phyloP scores from a whole-genome alignment of 2,113 vertebrate species.

The Fulmarus glacialis region DNA sequence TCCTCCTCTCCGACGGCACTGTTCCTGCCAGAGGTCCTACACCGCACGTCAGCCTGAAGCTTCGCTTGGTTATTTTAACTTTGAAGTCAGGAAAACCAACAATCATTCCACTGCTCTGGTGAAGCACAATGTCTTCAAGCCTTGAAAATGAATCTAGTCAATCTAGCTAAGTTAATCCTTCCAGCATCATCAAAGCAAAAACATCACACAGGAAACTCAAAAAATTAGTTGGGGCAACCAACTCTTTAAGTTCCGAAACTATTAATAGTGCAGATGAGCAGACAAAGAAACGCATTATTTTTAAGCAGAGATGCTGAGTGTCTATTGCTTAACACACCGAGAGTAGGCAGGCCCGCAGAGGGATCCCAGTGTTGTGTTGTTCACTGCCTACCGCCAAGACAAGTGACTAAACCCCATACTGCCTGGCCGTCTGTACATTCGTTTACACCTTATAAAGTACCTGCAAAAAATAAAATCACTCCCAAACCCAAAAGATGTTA shows the following conservation, averaged over 20 bases:
- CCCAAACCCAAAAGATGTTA: neutral
- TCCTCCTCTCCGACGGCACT: neutral
- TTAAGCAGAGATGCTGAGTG: neutral
- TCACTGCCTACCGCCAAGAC: neutral
- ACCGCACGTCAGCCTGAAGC: neutral
- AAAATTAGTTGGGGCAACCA: neutral
- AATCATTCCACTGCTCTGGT: neutral
- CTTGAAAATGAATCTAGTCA: neutral
- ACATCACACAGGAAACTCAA: neutral
- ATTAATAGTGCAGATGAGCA: neutral
- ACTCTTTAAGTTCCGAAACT: neutral
- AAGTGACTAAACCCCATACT: fast-evolving
- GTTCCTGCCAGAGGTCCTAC: neutral
- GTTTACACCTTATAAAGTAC: fast-evolving
- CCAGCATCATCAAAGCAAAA: neutral
- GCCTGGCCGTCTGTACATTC: fast-evolving
- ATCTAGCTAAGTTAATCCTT: neutral
- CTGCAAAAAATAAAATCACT: neutral
- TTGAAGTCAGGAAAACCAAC: neutral
- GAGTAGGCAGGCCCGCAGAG: too few species aligned
- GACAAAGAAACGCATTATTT: neutral
- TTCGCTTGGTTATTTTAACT: neutral
- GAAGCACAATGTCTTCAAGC: neutral
- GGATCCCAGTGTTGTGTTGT: fast-evolving
- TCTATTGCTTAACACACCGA: fast-evolving